These are phyloP conservation scores for Tortricodes alternella DNA, from an alignment of 2,888 invertebrate species.

Conservation along the genomic window DNA sequence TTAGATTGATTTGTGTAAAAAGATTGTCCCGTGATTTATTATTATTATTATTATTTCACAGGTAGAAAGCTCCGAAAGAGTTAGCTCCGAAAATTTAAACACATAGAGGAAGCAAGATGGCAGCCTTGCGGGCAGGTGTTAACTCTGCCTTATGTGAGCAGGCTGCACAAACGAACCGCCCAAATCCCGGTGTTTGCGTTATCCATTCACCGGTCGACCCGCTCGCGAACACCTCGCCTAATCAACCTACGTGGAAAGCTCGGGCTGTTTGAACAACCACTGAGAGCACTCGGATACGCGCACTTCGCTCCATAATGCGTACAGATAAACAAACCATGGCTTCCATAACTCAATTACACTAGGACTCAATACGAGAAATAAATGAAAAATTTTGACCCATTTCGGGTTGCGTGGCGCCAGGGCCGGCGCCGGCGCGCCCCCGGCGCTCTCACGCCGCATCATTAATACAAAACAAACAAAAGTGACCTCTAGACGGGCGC, in stretches of 20 bases:
- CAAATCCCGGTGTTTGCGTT: conserved; percentile 68
- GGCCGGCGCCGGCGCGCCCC: conserved; percentile 76
- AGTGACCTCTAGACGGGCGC: conserved; percentile 77
- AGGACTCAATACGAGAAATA: conserved; percentile 71
- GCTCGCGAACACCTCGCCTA: conserved; percentile 50
- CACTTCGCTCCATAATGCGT: conserved; percentile 50
- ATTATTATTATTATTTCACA: no score
- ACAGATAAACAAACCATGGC: no score
- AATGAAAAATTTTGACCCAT: conserved; percentile 77
- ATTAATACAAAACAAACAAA: conserved; percentile 82
- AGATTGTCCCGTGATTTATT: no score
- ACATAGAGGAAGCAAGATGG: conserved; percentile 63
- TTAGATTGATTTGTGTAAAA: no score
- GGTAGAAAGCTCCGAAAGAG: no score
- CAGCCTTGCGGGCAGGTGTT: conserved; percentile 71
- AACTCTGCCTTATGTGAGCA: conserved; percentile 55
- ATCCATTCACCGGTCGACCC: conserved; percentile 58
- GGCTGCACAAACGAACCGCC: conserved; percentile 75
- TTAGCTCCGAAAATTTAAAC: conserved; percentile 53
- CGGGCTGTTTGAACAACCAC: conserved; percentile 58
- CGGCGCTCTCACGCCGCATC: conserved; percentile 72
- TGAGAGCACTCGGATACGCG: conserved; percentile 63
- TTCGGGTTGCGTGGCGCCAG: conserved; percentile 73
- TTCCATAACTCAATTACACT: conserved; percentile 74
- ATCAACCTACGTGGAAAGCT: conserved; percentile 51